These are phyloP conservation scores for Gonioctena quinquepunctata DNA, from an alignment of 1,140 invertebrate species.

Conservation along the genomic window DNA sequence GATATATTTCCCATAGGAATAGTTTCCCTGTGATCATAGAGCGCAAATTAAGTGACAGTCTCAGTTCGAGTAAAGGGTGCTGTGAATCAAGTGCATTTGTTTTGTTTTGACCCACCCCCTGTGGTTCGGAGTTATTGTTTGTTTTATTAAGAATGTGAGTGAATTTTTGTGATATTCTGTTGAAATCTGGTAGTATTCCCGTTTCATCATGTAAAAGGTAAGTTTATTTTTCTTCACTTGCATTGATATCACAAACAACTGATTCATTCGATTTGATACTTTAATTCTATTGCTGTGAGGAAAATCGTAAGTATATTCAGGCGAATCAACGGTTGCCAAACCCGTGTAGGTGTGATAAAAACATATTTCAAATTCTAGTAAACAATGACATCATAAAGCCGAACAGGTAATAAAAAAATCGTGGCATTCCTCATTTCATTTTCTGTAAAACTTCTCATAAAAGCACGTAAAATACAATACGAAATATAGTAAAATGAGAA, in stretches of 20 bases:
- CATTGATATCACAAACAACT: background rate
- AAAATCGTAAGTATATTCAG: too few relatives aligned
- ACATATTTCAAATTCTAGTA: too few relatives aligned
- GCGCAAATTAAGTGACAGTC: background rate
- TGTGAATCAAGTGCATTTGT: background rate
- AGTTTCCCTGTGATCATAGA: background rate
- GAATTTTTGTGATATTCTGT: background rate
- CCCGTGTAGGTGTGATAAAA: too few relatives aligned
- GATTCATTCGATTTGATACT: background rate
- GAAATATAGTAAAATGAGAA: too few relatives aligned
- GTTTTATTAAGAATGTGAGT: background rate
- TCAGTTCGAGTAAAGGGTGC: background rate
- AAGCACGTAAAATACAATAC: too few relatives aligned
- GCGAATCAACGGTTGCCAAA: too few relatives aligned
- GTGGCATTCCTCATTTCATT: too few relatives aligned
- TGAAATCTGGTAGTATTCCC: background rate
- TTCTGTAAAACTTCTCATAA: too few relatives aligned
- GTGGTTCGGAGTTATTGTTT: background rate
- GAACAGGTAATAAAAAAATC: too few relatives aligned
- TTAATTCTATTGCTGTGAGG: too few relatives aligned
- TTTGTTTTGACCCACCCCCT: slow-evolving; percentile 6
- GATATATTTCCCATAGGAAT: background rate
- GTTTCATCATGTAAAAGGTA: slow-evolving; percentile 2
- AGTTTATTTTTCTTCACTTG: background rate
- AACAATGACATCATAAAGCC: too few relatives aligned